Conservation (phyloP, 2,113 vertebrate genomes). For the Oostethus manadensis region DNA sequence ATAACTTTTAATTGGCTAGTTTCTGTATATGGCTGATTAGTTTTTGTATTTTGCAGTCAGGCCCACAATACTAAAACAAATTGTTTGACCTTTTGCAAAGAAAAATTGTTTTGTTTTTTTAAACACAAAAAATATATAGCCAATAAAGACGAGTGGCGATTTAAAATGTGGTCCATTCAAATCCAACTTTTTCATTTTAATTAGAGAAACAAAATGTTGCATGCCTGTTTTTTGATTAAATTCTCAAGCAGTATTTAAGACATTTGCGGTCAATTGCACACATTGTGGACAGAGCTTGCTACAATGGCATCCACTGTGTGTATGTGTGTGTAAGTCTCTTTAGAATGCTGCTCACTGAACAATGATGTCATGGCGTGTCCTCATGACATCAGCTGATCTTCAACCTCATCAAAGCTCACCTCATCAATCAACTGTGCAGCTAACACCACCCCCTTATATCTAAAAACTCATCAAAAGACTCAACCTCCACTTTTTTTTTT, state of each 20-base stretch:
- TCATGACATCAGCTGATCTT: conserved; percentile 59
- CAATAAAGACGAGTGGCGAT: too few relatives aligned
- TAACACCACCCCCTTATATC: background rate
- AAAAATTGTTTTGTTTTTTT: too few relatives aligned
- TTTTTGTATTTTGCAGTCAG: too few relatives aligned
- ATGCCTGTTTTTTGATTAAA: background rate
- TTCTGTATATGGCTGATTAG: too few relatives aligned
- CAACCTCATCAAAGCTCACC: conserved; percentile 29
- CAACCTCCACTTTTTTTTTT: background rate
- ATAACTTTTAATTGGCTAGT: too few relatives aligned
- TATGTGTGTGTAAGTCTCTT: background rate
- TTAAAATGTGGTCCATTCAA: too few relatives aligned
- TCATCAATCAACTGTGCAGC: conserved; percentile 28
- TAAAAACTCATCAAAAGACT: background rate
- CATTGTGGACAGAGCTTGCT: background rate
- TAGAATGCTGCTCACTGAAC: background rate
- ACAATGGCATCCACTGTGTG: conserved; percentile 33
- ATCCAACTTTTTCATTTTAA: too few relatives aligned
- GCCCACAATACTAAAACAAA: too few relatives aligned
- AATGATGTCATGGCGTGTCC: conserved; percentile 46
- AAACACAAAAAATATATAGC: too few relatives aligned
- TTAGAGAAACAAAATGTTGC: background rate
- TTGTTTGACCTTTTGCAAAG: too few relatives aligned
- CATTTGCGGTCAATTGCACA: background rate
- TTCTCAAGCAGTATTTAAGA: background rate